These are phyloP conservation scores for Bathynomus jamesi DNA, from an alignment of 1,140 invertebrate species.

Conservation along the genomic window DNA sequence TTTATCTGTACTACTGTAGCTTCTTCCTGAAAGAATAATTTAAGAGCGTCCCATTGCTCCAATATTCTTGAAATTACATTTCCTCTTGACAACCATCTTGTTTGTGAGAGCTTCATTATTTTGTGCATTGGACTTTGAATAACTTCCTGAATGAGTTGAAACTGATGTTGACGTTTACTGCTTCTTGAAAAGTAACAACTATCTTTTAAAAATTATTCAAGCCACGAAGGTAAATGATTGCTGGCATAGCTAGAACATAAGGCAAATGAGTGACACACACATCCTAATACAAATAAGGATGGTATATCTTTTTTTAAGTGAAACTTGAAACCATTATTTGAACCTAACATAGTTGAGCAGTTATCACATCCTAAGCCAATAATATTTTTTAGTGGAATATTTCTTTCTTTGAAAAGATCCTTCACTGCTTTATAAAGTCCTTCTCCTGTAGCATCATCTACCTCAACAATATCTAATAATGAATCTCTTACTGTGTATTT, in stretches of 20 bases:
- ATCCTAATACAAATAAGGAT: slow-evolving; percentile 15
- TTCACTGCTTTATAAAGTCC: slow-evolving; percentile 18
- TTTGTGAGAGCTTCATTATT: slow-evolving; percentile 13
- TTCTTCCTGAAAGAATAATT: slow-evolving; percentile 5
- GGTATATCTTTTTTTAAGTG: slow-evolving; percentile 14
- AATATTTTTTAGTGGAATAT: slow-evolving; percentile 14
- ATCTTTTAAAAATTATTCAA: slow-evolving; percentile 16
- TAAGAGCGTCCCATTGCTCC: slow-evolving; percentile 6
- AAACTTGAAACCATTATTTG: slow-evolving; percentile 16
- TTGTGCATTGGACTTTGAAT: slow-evolving; percentile 9
- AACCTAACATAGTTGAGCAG: slow-evolving; percentile 14
- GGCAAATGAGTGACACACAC: slow-evolving; percentile 20
- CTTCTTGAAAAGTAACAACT: slow-evolving; percentile 17
- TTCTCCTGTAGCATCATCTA: slow-evolving; percentile 11
- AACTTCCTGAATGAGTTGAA: slow-evolving; percentile 18
- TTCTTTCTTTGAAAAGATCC: slow-evolving; percentile 6
- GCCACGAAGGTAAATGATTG: background rate
- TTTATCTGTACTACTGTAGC: background rate
- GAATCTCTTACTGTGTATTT: slow-evolving; percentile 1
- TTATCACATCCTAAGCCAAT: slow-evolving; percentile 14
- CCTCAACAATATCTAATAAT: slow-evolving; percentile 16
- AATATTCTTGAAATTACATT: slow-evolving; percentile 8
- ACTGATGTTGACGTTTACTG: slow-evolving; percentile 10
- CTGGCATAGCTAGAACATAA: slow-evolving; percentile 14
- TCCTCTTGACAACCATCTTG: slow-evolving; percentile 16